These are phyloP conservation scores for Hipposideros larvatus DNA, from an alignment of 2,797 vertebrate genomes.

Conservation along the genomic window DNA sequence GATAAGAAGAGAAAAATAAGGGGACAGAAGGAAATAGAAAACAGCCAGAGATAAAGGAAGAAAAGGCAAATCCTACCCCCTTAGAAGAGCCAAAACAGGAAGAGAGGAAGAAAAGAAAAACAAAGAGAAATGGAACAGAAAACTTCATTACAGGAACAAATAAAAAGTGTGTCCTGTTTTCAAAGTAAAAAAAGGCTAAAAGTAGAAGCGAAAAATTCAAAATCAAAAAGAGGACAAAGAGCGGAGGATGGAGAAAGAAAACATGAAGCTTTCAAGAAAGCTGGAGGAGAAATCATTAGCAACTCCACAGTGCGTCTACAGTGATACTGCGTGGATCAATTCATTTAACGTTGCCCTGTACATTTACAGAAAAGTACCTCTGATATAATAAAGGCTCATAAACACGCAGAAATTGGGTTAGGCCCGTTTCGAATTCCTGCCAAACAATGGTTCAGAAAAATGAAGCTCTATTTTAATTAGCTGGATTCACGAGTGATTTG, in stretches of 20 bases:
- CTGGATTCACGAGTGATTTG: constrained; percentile 94
- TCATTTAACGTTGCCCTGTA: constrained; percentile 98
- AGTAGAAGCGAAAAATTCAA: background rate
- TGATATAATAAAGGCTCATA: constrained; percentile 99
- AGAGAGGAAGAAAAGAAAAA: background rate
- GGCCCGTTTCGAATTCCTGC: constrained; percentile 95
- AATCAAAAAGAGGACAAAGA: constrained; percentile 28
- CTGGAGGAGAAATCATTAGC: constrained; percentile 95
- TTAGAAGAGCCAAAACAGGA: background rate
- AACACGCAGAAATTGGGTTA: constrained; percentile 99
- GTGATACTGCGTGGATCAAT: constrained; percentile 97
- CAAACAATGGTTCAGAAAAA: constrained; percentile 97
- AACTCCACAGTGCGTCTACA: constrained; percentile 92
- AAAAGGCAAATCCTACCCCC: background rate
- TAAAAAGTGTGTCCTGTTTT: constrained; percentile 1
- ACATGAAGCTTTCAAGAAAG: constrained; percentile 85
- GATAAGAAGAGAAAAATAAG: background rate
- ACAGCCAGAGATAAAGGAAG: background rate
- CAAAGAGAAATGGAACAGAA: background rate
- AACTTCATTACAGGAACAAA: constrained; percentile 39
- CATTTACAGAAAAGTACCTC: constrained; percentile 98
- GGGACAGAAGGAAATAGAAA: background rate
- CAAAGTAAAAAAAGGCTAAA: background rate
- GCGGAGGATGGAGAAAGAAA: constrained; percentile 74
- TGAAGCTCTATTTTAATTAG: constrained; percentile 99